These are phyloP conservation scores for Chaetoderma sp. DNA, from an alignment of 2,888 invertebrate genomes.

Conservation along the genomic window DNA sequence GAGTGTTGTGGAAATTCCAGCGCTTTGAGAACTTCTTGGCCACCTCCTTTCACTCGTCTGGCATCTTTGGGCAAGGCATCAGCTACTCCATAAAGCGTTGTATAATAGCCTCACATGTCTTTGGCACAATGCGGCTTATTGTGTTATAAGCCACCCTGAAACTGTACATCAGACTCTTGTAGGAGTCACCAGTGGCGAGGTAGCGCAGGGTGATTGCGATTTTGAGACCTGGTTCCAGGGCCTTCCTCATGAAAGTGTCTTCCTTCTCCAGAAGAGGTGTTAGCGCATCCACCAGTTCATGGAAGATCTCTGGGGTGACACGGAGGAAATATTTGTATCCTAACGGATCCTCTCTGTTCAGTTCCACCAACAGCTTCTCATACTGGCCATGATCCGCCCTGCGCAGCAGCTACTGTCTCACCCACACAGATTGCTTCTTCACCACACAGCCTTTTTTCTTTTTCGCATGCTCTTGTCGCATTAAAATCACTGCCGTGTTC, in stretches of 20 bases:
- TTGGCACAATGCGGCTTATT: constrained; percentile 4
- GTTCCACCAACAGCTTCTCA: too few species aligned
- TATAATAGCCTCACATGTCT: constrained; percentile 24
- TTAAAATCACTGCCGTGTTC: too few species aligned
- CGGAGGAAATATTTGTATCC: too few species aligned
- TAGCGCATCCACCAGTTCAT: constrained; percentile 2
- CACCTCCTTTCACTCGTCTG: constrained; percentile 14
- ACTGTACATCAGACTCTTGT: constrained; percentile 14
- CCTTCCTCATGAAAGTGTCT: not conserved
- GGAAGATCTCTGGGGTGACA: too few species aligned
- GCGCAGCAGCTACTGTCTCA: too few species aligned
- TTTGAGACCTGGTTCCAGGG: constrained; percentile 18
- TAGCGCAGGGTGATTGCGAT: constrained; percentile 25
- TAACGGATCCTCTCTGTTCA: too few species aligned
- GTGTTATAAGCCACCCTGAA: constrained; percentile 27
- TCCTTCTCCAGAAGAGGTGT: not conserved
- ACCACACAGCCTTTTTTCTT: too few species aligned
- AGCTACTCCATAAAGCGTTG: constrained; percentile 7
- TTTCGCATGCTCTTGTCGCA: too few species aligned
- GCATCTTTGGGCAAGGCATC: constrained; percentile 1
- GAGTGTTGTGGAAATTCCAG: constrained; percentile 11
- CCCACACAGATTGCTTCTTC: too few species aligned
- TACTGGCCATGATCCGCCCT: too few species aligned
- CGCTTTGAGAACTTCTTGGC: not conserved
- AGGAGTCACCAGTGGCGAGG: constrained; percentile 23